Base-by-base conservation (phyloP, 2,888 invertebrate genomes). In the Drosophila anomalata region DNA sequence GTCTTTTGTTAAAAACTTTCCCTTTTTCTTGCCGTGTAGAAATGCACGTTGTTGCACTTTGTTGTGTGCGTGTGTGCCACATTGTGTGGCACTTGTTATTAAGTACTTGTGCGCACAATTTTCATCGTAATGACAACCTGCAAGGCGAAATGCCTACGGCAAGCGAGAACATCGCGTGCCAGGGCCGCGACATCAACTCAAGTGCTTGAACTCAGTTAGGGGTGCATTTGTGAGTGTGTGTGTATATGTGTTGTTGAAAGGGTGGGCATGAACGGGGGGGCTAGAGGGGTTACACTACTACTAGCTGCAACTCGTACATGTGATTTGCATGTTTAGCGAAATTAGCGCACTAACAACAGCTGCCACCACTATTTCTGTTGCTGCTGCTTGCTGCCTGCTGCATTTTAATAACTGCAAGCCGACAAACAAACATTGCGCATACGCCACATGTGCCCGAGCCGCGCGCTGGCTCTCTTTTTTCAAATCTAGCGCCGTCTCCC, bases 261-360 rank as follows among this genome's bases (percentile, higher is more conserved):
- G n/a, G 17, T 17, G 1, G 12, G 26, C 3, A 24, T 58, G 36
- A 17, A n/a, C 1, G 9, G n/a, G 17, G 26, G 22, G 36, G 26
- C 8, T 9, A 8, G 8, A 20, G 14, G 48, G 31, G 29, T 4
- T 6, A 46, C 3, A 29, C 26, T 36, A 47, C 46, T 53, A 63
- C 52, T 47, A 39, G 63, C 63, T 24, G 48, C 52, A 59, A 60
- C 47, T 50, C 55, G 76, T 84, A 85, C 85, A 85, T 87, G 82
- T 82, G 85, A 85, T 85, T 85, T 85, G 83, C 84, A 85, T 85
- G 84, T 85, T 85, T 85, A 87, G 83, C 75, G 58, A 87, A 85
- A 85, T 85, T 85, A 85, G 84, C 87, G 86, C 82, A 87, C 85
- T 85, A 85, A 79, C 82, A 83, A 79, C 82, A 86, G 82, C 84